Base-by-base conservation (phyloP, 2,797 vertebrate genomes). In the Loriculus beryllinus region DNA sequence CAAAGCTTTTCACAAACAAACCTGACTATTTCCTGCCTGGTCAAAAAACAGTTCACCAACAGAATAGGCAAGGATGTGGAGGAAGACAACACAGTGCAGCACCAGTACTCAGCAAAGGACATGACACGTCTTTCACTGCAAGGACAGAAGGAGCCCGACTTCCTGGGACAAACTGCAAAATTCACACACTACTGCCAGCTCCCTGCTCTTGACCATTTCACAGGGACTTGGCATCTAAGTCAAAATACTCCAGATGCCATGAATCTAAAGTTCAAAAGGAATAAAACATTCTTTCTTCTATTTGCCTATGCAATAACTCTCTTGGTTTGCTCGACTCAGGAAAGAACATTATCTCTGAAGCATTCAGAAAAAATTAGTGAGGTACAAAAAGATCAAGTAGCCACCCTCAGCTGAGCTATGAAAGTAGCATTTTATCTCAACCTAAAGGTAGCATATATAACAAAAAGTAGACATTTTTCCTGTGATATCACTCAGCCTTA, bases 401-500 rank as follows among this genome's bases (percentile, higher is more conserved):
- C 49, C 23, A 42, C 31, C 25, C 75, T 95, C 82, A 68, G 52
- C 65, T 37, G 67, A 86, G 63, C 59, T 63, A 57, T 52, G 20
- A 76, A 92, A 94, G 81, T 8, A 69, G 42, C 40, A 89, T 81
- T 95, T 97, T 80, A 87, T 86, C 83, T 96, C 51, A 17, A 31
- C 92, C 88, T 78, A 70, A 84, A 81, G 90, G 45, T 33, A 90
- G 42, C 76, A 91, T 29, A 57, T 81, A 71, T 85, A 78, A 89
- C 51, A 91, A 92, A 96, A 94, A 49, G 39, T 29, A 52, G 62
- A 74, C 49, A 15, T 77, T 90, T 70, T 69, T 63, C 59, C 64
- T 81, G 43, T 82, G 62, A 79, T 92, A 54, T 54, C 94, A 88
- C 70, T 59, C 88, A 76, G 48, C 23, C 51, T 83, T 94, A 95